phyloP scores from a whole-genome alignment of 1,140 invertebrate genomes.

The Scaptodrosophila lebanonensis region DNA sequence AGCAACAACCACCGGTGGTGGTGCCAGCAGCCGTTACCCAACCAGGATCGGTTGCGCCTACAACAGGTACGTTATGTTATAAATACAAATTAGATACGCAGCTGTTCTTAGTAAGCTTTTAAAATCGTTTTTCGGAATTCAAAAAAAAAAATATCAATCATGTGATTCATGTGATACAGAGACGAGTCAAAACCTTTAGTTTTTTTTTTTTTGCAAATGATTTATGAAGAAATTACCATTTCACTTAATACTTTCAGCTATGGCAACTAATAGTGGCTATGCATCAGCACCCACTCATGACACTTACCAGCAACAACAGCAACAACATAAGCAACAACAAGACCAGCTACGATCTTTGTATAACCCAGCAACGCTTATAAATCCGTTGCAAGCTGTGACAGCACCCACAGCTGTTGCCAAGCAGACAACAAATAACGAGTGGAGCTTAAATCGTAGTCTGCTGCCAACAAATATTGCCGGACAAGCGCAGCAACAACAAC shows the following conservation, averaged over 20 bases:
- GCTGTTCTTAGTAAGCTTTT: too few species aligned
- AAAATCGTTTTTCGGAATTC: too few species aligned
- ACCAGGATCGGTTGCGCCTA: slow-evolving; percentile 13
- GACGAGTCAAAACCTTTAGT: too few species aligned
- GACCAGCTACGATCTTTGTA: slow-evolving; percentile 49
- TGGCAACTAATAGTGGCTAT: slow-evolving; percentile 41
- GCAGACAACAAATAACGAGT: slow-evolving; percentile 39
- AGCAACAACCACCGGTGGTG: slow-evolving; percentile 45
- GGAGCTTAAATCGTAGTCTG: slow-evolving; percentile 49
- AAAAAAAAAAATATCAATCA: too few species aligned
- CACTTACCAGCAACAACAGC: slow-evolving; percentile 36
- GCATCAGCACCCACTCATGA: slow-evolving; percentile 21
- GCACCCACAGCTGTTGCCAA: slow-evolving; percentile 27
- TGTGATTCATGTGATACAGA: too few species aligned
- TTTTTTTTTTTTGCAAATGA: background rate
- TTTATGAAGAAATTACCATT: too few species aligned
- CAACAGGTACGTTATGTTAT: slow-evolving; percentile 27
- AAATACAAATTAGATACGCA: too few species aligned
- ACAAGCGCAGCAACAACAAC: slow-evolving; percentile 20
- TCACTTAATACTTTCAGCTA: too few species aligned
- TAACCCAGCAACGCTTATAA: slow-evolving; percentile 55
- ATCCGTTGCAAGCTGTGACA: slow-evolving; percentile 34
- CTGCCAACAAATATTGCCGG: slow-evolving; percentile 42
- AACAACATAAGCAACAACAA: slow-evolving; percentile 31
- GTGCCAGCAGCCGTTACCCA: slow-evolving; percentile 22